Percentiles rank a stretch among this genome's conserved stretches.
Evolutionary conservation across 2,113 vertebrate species (phyloP).

Genomic region (Takifugu flavidus): DNA sequence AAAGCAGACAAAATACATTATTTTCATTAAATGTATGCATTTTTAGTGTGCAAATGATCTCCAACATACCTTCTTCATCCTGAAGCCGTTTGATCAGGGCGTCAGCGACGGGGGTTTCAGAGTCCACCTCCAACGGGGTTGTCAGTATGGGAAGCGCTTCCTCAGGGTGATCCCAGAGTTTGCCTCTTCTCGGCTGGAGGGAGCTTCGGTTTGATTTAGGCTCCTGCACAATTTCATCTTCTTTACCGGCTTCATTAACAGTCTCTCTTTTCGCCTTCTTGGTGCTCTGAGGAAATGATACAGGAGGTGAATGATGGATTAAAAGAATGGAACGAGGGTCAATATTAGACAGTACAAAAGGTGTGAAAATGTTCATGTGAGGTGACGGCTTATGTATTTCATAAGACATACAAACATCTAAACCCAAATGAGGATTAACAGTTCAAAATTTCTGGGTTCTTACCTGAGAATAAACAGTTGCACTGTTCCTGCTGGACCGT

Average conservation of each 20-base stretch:
- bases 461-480: constrained; percentile 65
- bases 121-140: constrained; percentile 59
- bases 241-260: constrained; percentile 25
- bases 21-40: too few species aligned
- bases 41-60: too few species aligned
- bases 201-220: constrained; percentile 17
- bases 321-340: not conserved
- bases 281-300: constrained; percentile 64
- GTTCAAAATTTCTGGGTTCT: constrained; percentile 3
- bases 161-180: constrained; percentile 64
- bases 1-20: too few species aligned
- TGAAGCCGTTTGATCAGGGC: constrained; percentile 71
- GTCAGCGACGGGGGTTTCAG: constrained; percentile 59
- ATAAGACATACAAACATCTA: too few species aligned
- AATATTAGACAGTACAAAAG: not conserved
- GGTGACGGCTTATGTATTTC: too few species aligned
- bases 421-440: too few species aligned
- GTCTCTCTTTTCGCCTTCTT: constrained; percentile 53
- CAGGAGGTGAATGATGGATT: not conserved
- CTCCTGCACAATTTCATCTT: not conserved
- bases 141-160: constrained; percentile 59
- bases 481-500: constrained; percentile 61
- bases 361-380: not conserved
- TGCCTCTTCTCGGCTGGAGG: constrained; percentile 46
- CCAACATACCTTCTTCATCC: constrained; percentile 54